These are phyloP conservation scores for Orussus abietinus DNA, from an alignment of 1,140 invertebrate species.

Conservation along the genomic window DNA sequence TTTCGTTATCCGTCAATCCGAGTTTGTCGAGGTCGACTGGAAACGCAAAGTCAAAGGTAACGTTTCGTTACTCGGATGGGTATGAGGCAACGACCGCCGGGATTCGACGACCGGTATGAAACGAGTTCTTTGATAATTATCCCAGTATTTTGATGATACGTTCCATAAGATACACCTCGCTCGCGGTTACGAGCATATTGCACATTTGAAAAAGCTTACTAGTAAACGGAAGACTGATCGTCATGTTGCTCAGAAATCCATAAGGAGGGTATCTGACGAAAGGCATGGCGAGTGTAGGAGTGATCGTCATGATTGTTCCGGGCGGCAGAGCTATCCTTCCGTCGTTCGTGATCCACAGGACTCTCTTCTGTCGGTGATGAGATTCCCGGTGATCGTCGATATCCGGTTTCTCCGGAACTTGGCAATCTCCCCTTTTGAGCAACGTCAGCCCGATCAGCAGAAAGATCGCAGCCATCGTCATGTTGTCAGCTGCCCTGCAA, in stretches of 20 bases:
- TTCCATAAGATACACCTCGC: too few relatives aligned
- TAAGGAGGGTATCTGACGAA: conserved; percentile 78
- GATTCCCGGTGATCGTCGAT: conserved; percentile 19
- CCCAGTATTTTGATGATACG: too few relatives aligned
- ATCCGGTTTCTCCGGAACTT: conserved; percentile 6
- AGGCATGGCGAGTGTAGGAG: conserved; percentile 75
- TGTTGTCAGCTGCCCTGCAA: too few relatives aligned
- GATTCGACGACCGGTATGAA: too few relatives aligned
- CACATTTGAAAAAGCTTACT: too few relatives aligned
- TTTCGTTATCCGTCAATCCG: conserved; percentile 79
- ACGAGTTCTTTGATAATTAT: too few relatives aligned
- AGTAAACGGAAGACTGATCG: conserved; percentile 81
- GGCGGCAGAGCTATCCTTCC: conserved; percentile 76
- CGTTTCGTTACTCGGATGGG: too few relatives aligned
- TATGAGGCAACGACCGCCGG: neutral
- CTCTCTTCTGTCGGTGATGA: conserved; percentile 73
- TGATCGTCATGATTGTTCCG: conserved; percentile 73
- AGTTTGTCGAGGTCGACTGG: conserved; percentile 79
- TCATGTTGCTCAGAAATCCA: conserved; percentile 80
- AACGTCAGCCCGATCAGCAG: too few relatives aligned
- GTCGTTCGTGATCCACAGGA: conserved; percentile 79
- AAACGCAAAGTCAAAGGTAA: conserved; percentile 12
- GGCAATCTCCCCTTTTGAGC: too few relatives aligned
- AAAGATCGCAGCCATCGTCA: too few relatives aligned
- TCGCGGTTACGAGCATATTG: too few relatives aligned